A percentile compares a stretch with the other conserved stretches of the same genome.
These are phyloP conservation scores for Eucidaris tribuloides DNA, from an alignment of 35 echinoderm and acorn worm species.

Conservation along the genomic window DNA sequence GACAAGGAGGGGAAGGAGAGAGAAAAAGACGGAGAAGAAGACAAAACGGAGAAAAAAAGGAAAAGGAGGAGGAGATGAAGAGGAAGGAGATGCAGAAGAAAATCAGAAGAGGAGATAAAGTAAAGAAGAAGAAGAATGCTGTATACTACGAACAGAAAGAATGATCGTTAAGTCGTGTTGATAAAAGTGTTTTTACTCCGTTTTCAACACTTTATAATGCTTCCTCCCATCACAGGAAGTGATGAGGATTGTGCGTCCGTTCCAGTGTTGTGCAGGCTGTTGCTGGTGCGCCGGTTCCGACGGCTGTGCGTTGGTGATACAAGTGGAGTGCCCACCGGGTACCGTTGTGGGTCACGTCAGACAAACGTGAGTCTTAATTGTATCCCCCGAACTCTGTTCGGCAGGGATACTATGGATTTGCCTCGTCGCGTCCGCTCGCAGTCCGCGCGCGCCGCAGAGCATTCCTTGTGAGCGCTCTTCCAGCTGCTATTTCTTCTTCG, in stretches of 20 bases:
- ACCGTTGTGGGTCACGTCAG: constrained; percentile 46
- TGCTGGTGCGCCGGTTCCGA: constrained; percentile 65
- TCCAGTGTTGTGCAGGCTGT: constrained; percentile 87
- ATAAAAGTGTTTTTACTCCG: not conserved
- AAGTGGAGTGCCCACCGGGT: constrained; percentile 65
- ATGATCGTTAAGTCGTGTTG: not conserved
- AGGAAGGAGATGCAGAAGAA: too few relatives aligned
- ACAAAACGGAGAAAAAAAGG: too few relatives aligned
- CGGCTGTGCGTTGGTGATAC: constrained; percentile 48
- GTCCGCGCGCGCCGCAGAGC: too few relatives aligned
- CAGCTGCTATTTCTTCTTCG: too few relatives aligned
- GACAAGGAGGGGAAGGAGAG: too few relatives aligned
- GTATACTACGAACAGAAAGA: not conserved
- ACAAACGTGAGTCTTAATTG: constrained; percentile 27
- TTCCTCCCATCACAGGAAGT: constrained; percentile 60
- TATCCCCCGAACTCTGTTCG: too few relatives aligned
- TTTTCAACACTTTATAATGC: not conserved
- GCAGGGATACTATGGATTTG: too few relatives aligned
- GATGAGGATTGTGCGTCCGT: constrained; percentile 60
- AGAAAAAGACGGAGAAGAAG: too few relatives aligned
- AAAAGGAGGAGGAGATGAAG: too few relatives aligned
- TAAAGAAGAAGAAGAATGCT: not conserved
- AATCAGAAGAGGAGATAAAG: too few relatives aligned
- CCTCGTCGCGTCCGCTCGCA: too few relatives aligned
- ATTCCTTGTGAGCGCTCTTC: too few relatives aligned